Percentiles rank a stretch among this genome's conserved stretches.
phyloP scores from a whole-genome alignment of 2,797 vertebrate species.

The Semotilus atromaculatus region DNA sequence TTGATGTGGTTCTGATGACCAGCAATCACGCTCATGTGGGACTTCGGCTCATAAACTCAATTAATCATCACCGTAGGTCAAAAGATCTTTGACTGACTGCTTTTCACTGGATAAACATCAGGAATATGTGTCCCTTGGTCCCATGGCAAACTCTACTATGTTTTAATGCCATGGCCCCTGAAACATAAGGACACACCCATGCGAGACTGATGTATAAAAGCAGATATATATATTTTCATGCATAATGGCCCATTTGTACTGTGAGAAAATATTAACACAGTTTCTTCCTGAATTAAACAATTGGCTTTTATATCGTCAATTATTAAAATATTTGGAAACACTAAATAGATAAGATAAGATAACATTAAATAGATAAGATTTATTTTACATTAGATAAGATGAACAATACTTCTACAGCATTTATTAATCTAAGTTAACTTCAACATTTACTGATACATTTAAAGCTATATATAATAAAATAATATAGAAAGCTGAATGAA shows the following conservation, averaged over 20 bases:
- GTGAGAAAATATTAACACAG: background rate
- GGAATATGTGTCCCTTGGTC: background rate
- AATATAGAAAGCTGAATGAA: no score
- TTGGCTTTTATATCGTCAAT: background rate
- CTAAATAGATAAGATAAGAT: no score
- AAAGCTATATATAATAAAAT: no score
- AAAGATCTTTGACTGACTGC: background rate
- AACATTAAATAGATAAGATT: no score
- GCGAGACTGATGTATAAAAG: background rate
- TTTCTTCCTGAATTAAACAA: background rate
- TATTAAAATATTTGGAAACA: background rate
- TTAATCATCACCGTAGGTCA: slow-evolving; percentile 92
- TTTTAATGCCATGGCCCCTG: background rate
- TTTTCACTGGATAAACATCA: background rate
- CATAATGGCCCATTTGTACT: background rate
- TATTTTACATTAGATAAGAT: background rate
- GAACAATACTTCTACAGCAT: background rate
- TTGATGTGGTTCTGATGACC: slow-evolving; percentile 95
- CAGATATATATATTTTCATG: background rate
- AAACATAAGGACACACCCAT: background rate
- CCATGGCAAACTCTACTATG: background rate
- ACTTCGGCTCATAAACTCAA: slow-evolving; percentile 93
- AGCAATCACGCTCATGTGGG: slow-evolving; percentile 95
- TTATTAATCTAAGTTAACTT: background rate
- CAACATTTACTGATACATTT: background rate